Evolutionary conservation across 35 echinoderm and acorn worm genomes (phyloP).

Genomic region (Amphiura filiformis): DNA sequence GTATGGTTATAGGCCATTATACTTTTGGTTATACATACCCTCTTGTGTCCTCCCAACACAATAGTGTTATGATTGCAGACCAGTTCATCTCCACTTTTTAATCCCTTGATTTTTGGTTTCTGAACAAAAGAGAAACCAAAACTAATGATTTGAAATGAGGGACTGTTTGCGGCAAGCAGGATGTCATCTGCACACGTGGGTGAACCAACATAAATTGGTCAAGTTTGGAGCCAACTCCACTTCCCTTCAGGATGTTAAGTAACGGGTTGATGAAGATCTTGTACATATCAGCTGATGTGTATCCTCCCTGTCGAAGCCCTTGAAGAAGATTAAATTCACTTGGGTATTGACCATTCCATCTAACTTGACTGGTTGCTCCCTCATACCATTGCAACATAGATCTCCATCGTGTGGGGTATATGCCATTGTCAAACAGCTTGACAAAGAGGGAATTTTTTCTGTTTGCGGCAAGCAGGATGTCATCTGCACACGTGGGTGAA

Average conservation of each 20-base stretch:
- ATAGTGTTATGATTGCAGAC: too few species aligned
- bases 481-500: background rate
- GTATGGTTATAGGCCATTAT: too few species aligned
- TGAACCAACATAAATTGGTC: background rate
- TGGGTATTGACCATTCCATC: background rate
- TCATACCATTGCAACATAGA: background rate
- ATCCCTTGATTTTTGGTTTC: too few species aligned
- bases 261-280: background rate
- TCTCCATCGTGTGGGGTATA: background rate
- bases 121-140: too few species aligned
- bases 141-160: too few species aligned
- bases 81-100: too few species aligned
- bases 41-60: too few species aligned
- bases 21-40: too few species aligned
- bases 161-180: background rate
- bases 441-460: background rate
- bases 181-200: background rate
- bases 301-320: background rate
- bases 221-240: background rate
- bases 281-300: conserved; percentile 1
- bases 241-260: background rate
- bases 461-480: background rate
- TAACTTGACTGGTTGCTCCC: background rate
- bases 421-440: background rate
- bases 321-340: background rate